Conservation (phyloP, 2,888 invertebrate genomes). For the Dolichomitus sp. region DNA sequence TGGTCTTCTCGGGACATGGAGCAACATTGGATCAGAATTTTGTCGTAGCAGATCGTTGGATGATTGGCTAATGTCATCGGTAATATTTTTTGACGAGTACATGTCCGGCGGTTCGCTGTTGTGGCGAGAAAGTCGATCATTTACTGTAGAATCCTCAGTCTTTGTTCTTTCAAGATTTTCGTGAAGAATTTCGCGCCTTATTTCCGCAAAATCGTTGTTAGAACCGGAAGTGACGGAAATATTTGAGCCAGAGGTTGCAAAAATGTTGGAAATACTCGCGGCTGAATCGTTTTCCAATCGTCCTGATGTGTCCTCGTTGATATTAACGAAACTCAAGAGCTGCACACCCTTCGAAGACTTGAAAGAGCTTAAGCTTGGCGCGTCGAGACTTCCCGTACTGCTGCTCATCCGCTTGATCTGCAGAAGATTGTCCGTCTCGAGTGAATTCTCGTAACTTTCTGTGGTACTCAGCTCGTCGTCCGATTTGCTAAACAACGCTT, state of each 20-base stretch:
- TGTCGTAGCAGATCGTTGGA: constrained; percentile 71
- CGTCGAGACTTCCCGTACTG: constrained; percentile 81
- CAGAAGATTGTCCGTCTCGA: constrained; percentile 77
- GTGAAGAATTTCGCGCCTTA: not conserved
- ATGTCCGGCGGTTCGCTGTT: constrained; percentile 79
- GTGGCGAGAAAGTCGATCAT: constrained; percentile 74
- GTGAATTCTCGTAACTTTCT: constrained; percentile 76
- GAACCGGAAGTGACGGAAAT: constrained; percentile 11
- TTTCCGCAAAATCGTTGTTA: not conserved
- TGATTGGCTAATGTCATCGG: constrained; percentile 45
- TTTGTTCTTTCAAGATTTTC: constrained; percentile 34
- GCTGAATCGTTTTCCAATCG: constrained; percentile 43
- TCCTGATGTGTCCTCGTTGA: constrained; percentile 64
- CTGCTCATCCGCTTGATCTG: constrained; percentile 81
- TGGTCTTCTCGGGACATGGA: constrained; percentile 59
- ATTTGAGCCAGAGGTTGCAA: constrained; percentile 27
- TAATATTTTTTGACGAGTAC: constrained; percentile 72
- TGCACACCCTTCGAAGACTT: constrained; percentile 74
- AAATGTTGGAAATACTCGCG: constrained; percentile 41
- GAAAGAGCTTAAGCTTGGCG: constrained; percentile 69
- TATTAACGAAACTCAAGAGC: constrained; percentile 75
- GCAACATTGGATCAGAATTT: constrained; percentile 75
- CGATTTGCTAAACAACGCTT: constrained; percentile 81
- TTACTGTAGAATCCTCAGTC: not conserved
- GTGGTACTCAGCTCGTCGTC: constrained; percentile 83